Evolutionary conservation across 2,113 vertebrate genomes (phyloP), one percentile per base, ranked within the genome.

Genomic region (Vicugna pacos): DNA sequence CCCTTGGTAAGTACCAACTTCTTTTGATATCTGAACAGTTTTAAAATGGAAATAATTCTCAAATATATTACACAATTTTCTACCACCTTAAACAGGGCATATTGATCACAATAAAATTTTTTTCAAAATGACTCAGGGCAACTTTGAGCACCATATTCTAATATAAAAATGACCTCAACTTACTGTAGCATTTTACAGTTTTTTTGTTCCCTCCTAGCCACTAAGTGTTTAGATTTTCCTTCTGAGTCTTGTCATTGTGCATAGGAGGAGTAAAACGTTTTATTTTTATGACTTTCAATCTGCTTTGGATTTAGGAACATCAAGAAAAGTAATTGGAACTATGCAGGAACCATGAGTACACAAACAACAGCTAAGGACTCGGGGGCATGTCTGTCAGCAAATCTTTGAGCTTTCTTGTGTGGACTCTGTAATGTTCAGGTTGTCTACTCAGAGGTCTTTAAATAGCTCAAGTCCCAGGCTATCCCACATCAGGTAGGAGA

Each of bases 141-240:
- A 62, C 52, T 90, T 93, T 88, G 22, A 92, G n/a, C n/a, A 72
- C 79, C 20, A 26, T 11, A 83, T 28, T 81, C 19, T 67, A 52
- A 89, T 35, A 38, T 50, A 89, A 62, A 54, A 77, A 54, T 75
- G 56, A 87, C 35, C 48, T 86, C 17, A 82, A 81, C 24, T 84
- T 56, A 90, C 8, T 22, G 13, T 62, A 54, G 50, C 10, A 64
- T 64, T 87, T 92, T 76, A 10, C 11, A 75, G 67, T 13, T 82
- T 95, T 58, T 58, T 26, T 11, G 0, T 91, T 72, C 9, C n/a
- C 5, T 73, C 38, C 35, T 64, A 67, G 38, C 22, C 8, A 58
- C 2, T 56, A 56, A 85, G 30, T 94, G 62, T 69, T 91, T 94
- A 42, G 82, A 67, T 65, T 95, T 87, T 48, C 38, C 54, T 92